Evolutionary conservation across 2,113 vertebrate genomes (phyloP).

Genomic region (Phrynosoma platyrhinos): DNA sequence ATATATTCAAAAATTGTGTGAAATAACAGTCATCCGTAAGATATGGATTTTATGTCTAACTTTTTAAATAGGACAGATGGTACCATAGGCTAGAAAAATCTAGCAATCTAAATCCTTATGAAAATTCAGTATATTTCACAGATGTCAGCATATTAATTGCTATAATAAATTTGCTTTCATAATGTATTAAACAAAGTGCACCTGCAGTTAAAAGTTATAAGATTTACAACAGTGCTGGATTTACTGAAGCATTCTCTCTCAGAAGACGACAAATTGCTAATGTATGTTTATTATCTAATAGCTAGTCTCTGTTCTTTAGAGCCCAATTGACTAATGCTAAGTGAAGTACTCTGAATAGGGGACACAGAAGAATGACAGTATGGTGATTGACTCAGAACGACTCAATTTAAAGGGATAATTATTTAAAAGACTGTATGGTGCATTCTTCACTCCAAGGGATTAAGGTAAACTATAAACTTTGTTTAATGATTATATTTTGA

Average conservation of each 20-base stretch:
- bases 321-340: background rate
- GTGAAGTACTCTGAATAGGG: background rate
- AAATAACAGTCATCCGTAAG: background rate
- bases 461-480: background rate
- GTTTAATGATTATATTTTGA: background rate
- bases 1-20: background rate
- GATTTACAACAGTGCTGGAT: slow-evolving; percentile 9
- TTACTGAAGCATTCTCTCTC: background rate
- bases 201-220: background rate
- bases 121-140: slow-evolving; percentile 19
- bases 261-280: slow-evolving; percentile 3
- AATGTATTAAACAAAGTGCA: slow-evolving; percentile 12
- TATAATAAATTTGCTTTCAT: slow-evolving; percentile 11
- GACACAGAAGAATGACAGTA: background rate
- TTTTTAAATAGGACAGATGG: background rate
- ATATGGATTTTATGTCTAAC: background rate
- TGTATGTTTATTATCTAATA: slow-evolving; percentile 1
- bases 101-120: slow-evolving; percentile 6
- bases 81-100: background rate
- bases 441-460: background rate
- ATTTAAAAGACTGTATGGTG: background rate
- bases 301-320: background rate
- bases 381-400: background rate
- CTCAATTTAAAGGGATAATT: background rate
- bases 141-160: slow-evolving; percentile 4